phyloP scores from a whole-genome alignment of 2,797 vertebrate species.

The Rallus crepitans region DNA sequence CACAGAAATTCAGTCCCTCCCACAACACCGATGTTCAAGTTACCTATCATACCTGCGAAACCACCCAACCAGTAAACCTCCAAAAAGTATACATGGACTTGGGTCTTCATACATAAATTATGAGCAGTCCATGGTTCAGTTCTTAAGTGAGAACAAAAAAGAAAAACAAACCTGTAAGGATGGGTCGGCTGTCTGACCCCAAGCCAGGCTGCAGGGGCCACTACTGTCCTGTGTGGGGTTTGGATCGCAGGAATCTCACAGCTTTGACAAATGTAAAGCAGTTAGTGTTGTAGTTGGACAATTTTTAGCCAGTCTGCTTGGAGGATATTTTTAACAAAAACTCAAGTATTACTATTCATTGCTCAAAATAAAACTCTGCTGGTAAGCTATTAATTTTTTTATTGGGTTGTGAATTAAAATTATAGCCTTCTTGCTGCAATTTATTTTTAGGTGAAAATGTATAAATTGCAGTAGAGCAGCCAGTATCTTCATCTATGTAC shows the following conservation, averaged over 20 bases:
- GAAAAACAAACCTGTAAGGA: background rate
- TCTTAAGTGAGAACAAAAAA: background rate
- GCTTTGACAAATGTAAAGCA: background rate
- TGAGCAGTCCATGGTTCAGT: background rate
- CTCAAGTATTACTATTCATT: background rate
- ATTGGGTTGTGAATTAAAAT: background rate
- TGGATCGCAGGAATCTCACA: background rate
- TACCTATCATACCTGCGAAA: background rate
- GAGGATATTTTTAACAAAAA: background rate
- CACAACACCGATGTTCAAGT: background rate
- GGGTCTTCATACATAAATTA: background rate
- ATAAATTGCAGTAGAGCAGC: background rate
- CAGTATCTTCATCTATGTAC: background rate
- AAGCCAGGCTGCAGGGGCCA: background rate
- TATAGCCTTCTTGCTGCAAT: background rate
- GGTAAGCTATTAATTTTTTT: background rate
- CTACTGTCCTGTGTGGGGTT: rapidly evolving
- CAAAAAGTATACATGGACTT: background rate
- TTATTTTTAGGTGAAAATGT: background rate
- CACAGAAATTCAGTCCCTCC: background rate
- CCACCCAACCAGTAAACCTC: background rate
- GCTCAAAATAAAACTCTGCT: background rate
- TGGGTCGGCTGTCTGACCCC: background rate
- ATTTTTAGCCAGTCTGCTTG: background rate
- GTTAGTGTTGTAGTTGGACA: background rate